Percentiles rank a stretch among this genome's conserved stretches.
These are phyloP conservation scores for Jaculus jaculus DNA, from an alignment of 2,113 vertebrate species.

Conservation along the genomic window DNA sequence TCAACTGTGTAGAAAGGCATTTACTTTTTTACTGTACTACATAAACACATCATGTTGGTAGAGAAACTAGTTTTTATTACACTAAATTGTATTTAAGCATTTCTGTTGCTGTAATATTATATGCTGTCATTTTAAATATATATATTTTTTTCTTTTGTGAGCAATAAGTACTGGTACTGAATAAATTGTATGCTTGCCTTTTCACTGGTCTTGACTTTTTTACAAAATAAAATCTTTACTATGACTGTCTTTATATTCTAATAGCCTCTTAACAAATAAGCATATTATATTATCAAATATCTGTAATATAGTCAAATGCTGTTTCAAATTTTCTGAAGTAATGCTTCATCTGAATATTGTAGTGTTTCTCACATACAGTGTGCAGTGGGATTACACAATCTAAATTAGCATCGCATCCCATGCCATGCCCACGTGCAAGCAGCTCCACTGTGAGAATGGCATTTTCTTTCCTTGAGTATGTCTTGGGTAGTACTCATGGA, in stretches of 20 bases:
- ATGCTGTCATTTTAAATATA: background rate
- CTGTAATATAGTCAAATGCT: background rate
- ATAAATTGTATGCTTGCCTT: background rate
- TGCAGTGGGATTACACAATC: background rate
- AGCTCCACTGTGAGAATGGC: background rate
- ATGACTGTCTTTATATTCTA: background rate
- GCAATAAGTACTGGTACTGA: background rate
- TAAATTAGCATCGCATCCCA: background rate
- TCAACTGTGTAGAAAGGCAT: background rate
- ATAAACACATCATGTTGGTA: background rate
- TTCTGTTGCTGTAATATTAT: background rate
- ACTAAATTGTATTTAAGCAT: background rate
- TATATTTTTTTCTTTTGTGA: background rate
- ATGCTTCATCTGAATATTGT: background rate
- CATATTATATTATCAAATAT: background rate
- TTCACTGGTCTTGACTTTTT: background rate
- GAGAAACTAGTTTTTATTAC: background rate
- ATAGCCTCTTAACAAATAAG: background rate
- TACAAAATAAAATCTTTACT: background rate
- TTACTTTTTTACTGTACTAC: background rate
- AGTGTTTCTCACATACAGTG: background rate
- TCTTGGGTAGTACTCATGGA: background rate
- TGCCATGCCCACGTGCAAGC: no score
- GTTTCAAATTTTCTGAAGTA: background rate
- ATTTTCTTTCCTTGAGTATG: background rate